phyloP scores from a whole-genome alignment of 2,888 invertebrate species.

The Merodon equestris region DNA sequence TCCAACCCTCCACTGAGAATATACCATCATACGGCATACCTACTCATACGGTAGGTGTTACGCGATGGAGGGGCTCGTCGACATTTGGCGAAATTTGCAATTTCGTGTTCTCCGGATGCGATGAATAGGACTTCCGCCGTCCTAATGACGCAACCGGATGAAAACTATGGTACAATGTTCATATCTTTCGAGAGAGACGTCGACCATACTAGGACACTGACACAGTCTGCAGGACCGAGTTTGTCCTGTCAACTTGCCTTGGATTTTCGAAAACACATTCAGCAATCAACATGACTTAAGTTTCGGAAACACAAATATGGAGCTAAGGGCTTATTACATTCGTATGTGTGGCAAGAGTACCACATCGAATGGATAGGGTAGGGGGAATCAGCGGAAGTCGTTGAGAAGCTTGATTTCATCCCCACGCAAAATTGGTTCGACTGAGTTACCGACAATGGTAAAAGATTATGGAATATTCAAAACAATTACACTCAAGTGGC shows the following conservation, averaged over 20 bases:
- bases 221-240: slow-evolving; percentile 22
- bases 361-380: slow-evolving; percentile 16
- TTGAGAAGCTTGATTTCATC: slow-evolving; percentile 12
- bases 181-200: slow-evolving; percentile 11
- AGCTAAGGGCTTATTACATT: slow-evolving; percentile 13
- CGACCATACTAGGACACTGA: slow-evolving; percentile 9
- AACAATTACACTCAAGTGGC: background rate
- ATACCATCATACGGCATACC: slow-evolving; percentile 2
- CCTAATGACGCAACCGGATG: slow-evolving; percentile 49
- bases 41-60: background rate
- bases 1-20: too few species aligned
- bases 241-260: background rate
- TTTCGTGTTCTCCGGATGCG: slow-evolving; percentile 56
- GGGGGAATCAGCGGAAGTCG: background rate
- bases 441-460: background rate
- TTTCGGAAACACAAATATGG: background rate
- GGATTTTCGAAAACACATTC: slow-evolving; percentile 20
- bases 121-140: slow-evolving; percentile 54
- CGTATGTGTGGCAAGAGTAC: slow-evolving; percentile 30
- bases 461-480: slow-evolving; percentile 14
- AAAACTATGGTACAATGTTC: slow-evolving; percentile 15
- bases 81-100: slow-evolving; percentile 48
- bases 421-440: slow-evolving; percentile 6
- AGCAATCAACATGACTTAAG: slow-evolving; percentile 39
- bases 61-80: slow-evolving; percentile 4